These are phyloP conservation scores for Galagoides demidoff DNA, from an alignment of 2,797 vertebrate genomes.

Conservation along the genomic window DNA sequence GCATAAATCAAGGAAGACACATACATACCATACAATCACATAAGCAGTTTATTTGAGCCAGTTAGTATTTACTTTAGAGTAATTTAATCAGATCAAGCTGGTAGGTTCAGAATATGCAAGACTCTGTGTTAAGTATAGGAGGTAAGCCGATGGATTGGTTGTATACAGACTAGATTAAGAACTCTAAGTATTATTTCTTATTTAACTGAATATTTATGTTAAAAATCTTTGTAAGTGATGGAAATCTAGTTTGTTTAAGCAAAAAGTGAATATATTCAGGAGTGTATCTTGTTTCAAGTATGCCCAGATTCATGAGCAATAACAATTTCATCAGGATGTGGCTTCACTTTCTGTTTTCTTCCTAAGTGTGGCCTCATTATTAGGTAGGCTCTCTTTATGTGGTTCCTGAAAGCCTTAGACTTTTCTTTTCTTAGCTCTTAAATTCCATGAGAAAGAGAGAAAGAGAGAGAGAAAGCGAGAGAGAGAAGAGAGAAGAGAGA, in stretches of 20 bases:
- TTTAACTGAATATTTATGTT: slow-evolving; percentile 12
- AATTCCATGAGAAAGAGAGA: not conserved
- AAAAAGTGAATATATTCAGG: not conserved
- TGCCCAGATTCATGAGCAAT: not conserved
- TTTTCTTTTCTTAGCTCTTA: not conserved
- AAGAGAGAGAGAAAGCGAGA: not conserved
- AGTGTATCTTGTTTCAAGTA: not conserved
- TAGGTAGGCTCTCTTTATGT: not conserved
- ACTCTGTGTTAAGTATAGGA: not conserved
- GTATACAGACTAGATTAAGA: not conserved
- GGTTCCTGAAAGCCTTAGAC: not conserved
- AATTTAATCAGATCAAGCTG: not conserved
- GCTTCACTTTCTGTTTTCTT: not conserved
- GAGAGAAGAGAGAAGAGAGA: not conserved
- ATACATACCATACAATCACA: not conserved
- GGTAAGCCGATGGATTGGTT: not conserved
- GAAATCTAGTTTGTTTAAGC: slow-evolving; percentile 22
- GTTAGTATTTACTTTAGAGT: slow-evolving; percentile 29
- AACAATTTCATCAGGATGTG: not conserved
- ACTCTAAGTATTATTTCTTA: not conserved
- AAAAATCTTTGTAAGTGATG: not conserved
- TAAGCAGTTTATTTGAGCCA: not conserved
- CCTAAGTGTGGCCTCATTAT: not conserved
- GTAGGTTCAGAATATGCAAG: not conserved
- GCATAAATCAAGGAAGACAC: not conserved